Evolutionary conservation across 2,113 vertebrate genomes (phyloP), one percentile per base, ranked within the genome.

Genomic region (Micromys minutus): DNA sequence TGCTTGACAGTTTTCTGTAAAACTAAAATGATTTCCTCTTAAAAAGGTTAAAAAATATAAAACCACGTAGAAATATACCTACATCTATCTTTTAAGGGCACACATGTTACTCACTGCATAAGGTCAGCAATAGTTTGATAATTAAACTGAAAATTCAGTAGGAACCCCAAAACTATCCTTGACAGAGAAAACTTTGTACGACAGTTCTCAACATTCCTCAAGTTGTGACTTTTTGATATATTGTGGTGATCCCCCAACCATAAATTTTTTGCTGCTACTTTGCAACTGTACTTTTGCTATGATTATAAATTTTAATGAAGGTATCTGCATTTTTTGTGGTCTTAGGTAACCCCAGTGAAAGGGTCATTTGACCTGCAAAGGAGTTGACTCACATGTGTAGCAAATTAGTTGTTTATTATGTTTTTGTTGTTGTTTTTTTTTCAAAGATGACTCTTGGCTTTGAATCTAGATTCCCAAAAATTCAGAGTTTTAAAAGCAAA

Each of bases 21-120:
- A 69, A 36, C 84, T 79, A 7, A 94, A 88, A 95, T 75, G n/a
- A 79, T 77, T 72, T 94, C 34, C 36, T 72, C 42, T 92, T 81
- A 34, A 80, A 61, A 57, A 47, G n/a, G 2, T 86, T 52, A n/a
- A 34, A 90, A 91, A 87, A 47, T 61, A 69, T 69, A 36, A 5
- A 12, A 85, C 15, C 13, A 61, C 55, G 42, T 24, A 57, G 5
- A 52, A 52, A 59, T 59, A 81, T 59, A 39, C 36, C n/a, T 26
- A 7, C 19, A 39, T 59, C 1, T 36, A 52, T 17, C 21, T 36
- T 89, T 79, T 52, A 52, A 90, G 65, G 45, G 34, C 45, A 31
- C 34, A 52, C 76, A 16, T 50, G 34, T n/a, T 67, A 67, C 36
- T 15, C 19, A 52, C 15, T 24, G 77, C 19, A 81, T 93, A 81